These are phyloP conservation scores for Dipodomys stephensi DNA, from an alignment of 2,113 vertebrate genomes.

Conservation along the genomic window DNA sequence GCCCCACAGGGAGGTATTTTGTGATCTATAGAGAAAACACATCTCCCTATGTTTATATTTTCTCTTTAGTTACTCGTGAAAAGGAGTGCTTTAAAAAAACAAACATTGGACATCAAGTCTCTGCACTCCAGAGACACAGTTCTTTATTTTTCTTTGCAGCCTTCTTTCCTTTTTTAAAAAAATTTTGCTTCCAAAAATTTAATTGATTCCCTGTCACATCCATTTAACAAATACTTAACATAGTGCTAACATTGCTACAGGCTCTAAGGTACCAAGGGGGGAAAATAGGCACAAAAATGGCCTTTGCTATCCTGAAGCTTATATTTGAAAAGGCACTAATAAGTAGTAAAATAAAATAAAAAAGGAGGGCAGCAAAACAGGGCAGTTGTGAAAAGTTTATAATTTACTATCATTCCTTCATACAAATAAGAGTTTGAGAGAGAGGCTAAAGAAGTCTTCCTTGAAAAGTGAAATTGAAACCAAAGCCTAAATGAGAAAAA, in stretches of 20 bases:
- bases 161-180: neutral
- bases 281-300: neutral
- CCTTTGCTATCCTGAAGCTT: neutral
- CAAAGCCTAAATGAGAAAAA: neutral
- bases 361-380: neutral
- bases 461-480: slow-evolving; percentile 10
- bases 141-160: neutral
- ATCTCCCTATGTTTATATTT: neutral
- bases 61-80: neutral
- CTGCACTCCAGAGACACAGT: neutral
- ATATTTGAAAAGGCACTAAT: neutral
- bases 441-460: neutral
- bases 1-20: neutral
- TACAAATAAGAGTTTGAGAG: neutral
- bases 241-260: neutral
- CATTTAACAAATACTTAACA: slow-evolving; percentile 21
- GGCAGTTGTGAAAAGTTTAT: slow-evolving; percentile 9
- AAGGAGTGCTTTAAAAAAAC: neutral
- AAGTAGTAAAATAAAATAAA: neutral
- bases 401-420: neutral
- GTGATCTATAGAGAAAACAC: neutral
- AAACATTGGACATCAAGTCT: slow-evolving; percentile 35
- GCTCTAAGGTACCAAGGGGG: neutral
- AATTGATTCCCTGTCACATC: neutral
- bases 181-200: neutral